phyloP scores from a whole-genome alignment of 2,113 vertebrate species.

The Gymnobelideus leadbeateri region DNA sequence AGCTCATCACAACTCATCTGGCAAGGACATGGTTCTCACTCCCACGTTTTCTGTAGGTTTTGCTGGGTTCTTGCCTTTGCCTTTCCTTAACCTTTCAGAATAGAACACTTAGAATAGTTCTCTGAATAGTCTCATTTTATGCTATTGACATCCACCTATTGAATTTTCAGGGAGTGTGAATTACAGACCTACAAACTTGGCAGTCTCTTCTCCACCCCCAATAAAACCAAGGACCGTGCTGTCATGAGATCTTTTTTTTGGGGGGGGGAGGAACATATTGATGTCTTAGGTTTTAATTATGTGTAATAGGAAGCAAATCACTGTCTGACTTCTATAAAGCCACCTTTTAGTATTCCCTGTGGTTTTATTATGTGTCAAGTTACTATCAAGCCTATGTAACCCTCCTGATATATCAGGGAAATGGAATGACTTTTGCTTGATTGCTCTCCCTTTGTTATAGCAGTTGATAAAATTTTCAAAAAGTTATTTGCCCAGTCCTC shows the following conservation, averaged over 20 bases:
- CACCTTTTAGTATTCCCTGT: not conserved
- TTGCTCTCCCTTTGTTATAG: not conserved
- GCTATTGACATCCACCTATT: not conserved
- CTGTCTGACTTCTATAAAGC: not conserved
- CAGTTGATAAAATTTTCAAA: not conserved
- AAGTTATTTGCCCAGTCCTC: not conserved
- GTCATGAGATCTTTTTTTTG: not conserved
- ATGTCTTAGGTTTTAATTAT: not conserved
- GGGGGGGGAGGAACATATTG: not conserved
- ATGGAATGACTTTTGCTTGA: not conserved
- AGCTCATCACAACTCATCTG: not conserved
- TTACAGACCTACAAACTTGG: slow-evolving; percentile 39
- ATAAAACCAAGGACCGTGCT: not conserved
- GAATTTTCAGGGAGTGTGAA: not conserved
- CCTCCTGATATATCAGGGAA: not conserved
- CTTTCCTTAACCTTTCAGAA: rapidly evolving
- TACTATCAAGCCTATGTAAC: not conserved
- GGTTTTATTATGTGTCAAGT: not conserved
- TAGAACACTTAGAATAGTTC: rapidly evolving
- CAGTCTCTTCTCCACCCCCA: not conserved
- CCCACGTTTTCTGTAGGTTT: not conserved
- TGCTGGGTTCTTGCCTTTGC: not conserved
- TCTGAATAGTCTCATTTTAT: not conserved
- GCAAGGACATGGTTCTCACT: not conserved
- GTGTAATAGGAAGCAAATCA: not conserved